These are phyloP conservation scores for Nomada goodeniana DNA, from an alignment of 2,888 invertebrate species.

Conservation along the genomic window DNA sequence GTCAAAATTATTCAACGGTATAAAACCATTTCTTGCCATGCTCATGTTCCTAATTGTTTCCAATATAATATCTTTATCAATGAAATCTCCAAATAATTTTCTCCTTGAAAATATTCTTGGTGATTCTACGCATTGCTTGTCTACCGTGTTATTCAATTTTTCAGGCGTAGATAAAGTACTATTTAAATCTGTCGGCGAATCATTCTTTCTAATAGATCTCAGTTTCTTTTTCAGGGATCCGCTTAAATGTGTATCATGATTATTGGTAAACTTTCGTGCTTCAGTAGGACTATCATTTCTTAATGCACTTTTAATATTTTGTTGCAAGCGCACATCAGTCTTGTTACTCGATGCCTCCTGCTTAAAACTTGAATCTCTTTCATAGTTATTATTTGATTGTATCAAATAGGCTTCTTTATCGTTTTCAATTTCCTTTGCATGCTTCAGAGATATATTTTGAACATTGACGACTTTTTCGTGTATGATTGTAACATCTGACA, in stretches of 20 bases:
- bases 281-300: neutral
- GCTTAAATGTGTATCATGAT: neutral
- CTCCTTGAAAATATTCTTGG: slow-evolving; percentile 19
- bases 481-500: neutral
- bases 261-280: neutral
- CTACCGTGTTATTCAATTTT: slow-evolving; percentile 36
- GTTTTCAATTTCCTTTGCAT: neutral
- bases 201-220: neutral
- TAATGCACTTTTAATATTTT: neutral
- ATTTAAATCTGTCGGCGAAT: neutral
- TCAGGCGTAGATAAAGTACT: neutral
- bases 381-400: no score
- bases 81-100: slow-evolving; percentile 53
- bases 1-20: slow-evolving; percentile 72
- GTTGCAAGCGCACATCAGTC: neutral
- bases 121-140: slow-evolving; percentile 33
- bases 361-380: neutral
- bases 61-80: slow-evolving; percentile 33
- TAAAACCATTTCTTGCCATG: slow-evolving; percentile 70
- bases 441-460: neutral
- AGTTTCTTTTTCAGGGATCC: neutral
- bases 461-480: neutral
- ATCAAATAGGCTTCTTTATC: neutral
- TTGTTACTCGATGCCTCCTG: no score
- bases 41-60: slow-evolving; percentile 75